A percentile compares a stretch with the other conserved stretches of the same genome.
phyloP scores from a whole-genome alignment of 2,888 invertebrate genomes.

The Limenitis camilla region DNA sequence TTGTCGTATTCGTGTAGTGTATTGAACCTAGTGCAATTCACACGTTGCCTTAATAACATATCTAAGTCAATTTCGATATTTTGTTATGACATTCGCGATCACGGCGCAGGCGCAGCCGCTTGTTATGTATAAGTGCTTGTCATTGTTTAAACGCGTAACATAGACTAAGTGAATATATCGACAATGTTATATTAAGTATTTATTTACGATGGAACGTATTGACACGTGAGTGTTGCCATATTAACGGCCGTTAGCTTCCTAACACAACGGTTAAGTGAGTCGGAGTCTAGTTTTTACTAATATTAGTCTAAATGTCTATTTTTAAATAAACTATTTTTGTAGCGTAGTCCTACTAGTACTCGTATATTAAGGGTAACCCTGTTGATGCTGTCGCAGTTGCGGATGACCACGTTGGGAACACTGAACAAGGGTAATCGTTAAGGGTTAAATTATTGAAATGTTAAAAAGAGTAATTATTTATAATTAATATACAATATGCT shows the following conservation, averaged over 20 bases:
- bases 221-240: conserved; percentile 46
- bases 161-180: conserved; percentile 50
- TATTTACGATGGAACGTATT: conserved; percentile 44
- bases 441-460: conserved; percentile 69
- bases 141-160: conserved; percentile 55
- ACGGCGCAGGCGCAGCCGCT: conserved; percentile 32
- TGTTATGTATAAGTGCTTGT: conserved; percentile 38
- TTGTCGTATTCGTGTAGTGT: conserved; percentile 67
- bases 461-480: conserved; percentile 59
- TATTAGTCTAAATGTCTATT: conserved; percentile 51
- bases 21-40: conserved; percentile 69
- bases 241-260: conserved; percentile 47
- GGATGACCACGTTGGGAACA: conserved; percentile 63
- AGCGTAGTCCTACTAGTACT: conserved; percentile 41
- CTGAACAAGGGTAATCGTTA: conserved; percentile 64
- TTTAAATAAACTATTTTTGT: conserved; percentile 57
- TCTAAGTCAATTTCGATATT: conserved; percentile 69
- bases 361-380: conserved; percentile 51
- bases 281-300: conserved; percentile 62
- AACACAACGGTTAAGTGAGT: conserved; percentile 57
- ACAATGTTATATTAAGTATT: conserved; percentile 68
- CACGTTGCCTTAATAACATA: conserved; percentile 75
- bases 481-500: conserved; percentile 65
- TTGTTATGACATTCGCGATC: conserved; percentile 34
- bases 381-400: conserved; percentile 39